These are phyloP conservation scores for Leptopterna dolabrata DNA, from an alignment of 2,888 invertebrate genomes.

Conservation along the genomic window DNA sequence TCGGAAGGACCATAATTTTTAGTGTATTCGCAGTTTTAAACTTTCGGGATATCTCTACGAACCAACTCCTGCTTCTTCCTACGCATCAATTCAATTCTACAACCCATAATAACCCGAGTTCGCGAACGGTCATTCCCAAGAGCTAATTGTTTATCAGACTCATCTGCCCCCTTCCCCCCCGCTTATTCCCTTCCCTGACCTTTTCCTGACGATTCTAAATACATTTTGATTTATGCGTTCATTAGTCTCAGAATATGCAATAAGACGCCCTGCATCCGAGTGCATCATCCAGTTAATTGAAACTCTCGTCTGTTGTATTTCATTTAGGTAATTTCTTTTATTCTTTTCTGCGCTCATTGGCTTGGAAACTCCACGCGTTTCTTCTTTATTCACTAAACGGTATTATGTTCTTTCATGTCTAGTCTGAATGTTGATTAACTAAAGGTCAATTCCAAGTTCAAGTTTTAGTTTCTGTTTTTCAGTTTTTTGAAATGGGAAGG, in stretches of 20 bases:
- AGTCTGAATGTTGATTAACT: too few species aligned
- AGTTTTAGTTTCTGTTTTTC: too few species aligned
- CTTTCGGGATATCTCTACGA: not conserved
- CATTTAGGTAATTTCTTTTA: not conserved
- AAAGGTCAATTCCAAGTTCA: too few species aligned
- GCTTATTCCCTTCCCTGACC: not conserved
- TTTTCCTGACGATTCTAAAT: slow-evolving; percentile 8
- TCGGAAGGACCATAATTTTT: too few species aligned
- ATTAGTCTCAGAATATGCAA: slow-evolving; percentile 23
- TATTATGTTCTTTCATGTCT: too few species aligned
- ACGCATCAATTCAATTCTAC: not conserved
- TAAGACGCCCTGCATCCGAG: not conserved
- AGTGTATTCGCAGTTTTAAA: too few species aligned
- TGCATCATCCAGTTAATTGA: slow-evolving; percentile 1
- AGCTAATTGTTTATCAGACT: slow-evolving; percentile 22
- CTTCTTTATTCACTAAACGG: not conserved
- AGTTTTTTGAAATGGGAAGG: too few species aligned
- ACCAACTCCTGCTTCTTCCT: not conserved
- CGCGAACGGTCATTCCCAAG: not conserved
- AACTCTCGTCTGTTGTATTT: not conserved
- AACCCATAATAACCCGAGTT: not conserved
- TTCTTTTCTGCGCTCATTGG: not conserved
- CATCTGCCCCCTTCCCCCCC: not conserved
- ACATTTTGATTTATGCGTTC: slow-evolving; percentile 26
- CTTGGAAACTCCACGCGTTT: not conserved